Conservation (phyloP, 2,888 invertebrate genomes). For the Pteria penguin region DNA sequence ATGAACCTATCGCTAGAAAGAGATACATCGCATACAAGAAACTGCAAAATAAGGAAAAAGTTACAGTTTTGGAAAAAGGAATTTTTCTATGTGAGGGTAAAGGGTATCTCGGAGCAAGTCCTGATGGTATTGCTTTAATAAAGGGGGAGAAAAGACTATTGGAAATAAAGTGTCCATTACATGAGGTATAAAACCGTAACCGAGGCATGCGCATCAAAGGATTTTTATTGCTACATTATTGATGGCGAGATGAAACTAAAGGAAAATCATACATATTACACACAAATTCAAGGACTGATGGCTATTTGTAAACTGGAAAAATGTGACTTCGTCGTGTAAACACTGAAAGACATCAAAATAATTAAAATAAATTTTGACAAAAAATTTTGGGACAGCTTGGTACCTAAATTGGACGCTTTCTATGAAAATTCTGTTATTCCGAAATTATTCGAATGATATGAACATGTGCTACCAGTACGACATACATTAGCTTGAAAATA, state of each 20-base stretch:
- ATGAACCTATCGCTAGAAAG: conserved; percentile 22
- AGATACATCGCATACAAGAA: conserved; percentile 12
- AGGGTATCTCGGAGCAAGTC: conserved; percentile 24
- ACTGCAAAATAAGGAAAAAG: conserved; percentile 4
- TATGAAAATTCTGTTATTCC: neutral
- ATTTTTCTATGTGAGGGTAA: neutral
- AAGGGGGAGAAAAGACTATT: neutral
- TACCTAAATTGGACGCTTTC: neutral
- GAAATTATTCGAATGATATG: neutral
- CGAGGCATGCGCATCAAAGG: neutral
- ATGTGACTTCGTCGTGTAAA: conserved; percentile 27
- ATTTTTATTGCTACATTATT: conserved; percentile 5
- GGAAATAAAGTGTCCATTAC: conserved; percentile 19
- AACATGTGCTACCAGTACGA: too few relatives aligned
- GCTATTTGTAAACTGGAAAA: conserved; percentile 2
- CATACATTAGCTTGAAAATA: too few relatives aligned
- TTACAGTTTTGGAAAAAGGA: conserved; percentile 13
- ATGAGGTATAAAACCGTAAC: conserved; percentile 1
- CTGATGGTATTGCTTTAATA: conserved; percentile 21
- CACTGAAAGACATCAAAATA: conserved; percentile 3
- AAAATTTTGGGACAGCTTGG: neutral
- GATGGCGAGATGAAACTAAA: neutral
- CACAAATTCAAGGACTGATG: conserved; percentile 24
- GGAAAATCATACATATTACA: conserved; percentile 17
- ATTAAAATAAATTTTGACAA: conserved; percentile 11